These are phyloP conservation scores for Ctena decussata DNA, from an alignment of 2,888 invertebrate species.

Conservation along the genomic window DNA sequence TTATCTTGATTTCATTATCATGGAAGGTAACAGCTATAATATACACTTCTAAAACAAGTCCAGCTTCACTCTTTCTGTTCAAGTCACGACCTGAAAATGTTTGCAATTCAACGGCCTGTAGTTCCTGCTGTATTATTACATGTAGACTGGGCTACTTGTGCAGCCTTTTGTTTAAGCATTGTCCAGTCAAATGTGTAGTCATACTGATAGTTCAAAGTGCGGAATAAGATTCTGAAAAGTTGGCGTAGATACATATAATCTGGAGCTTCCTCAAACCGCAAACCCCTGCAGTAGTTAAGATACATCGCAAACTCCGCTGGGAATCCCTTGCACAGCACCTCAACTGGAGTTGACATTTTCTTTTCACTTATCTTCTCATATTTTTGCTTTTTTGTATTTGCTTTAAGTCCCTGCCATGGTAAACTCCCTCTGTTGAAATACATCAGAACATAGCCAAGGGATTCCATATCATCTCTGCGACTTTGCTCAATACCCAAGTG, in stretches of 20 bases:
- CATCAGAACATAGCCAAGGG: conserved; percentile 99
- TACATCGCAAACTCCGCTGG: conserved; percentile 99
- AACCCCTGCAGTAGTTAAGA: conserved; percentile 99
- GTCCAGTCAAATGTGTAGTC: conserved; percentile 99
- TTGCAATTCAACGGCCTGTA: conserved; percentile 64
- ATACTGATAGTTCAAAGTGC: conserved; percentile 99
- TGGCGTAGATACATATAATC: conserved; percentile 99
- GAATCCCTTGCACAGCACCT: conserved; percentile 99
- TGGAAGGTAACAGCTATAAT: no score
- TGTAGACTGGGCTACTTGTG: conserved; percentile 84
- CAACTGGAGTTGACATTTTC: conserved; percentile 99
- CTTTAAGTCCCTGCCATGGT: conserved; percentile 99
- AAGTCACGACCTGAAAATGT: no score
- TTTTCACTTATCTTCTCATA: conserved; percentile 99
- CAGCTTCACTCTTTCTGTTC: no score
- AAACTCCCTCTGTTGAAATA: conserved; percentile 97
- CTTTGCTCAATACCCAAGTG: conserved; percentile 99
- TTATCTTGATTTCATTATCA: no score
- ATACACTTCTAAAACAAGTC: no score
- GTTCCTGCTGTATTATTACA: conserved; percentile 73
- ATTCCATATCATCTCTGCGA: conserved; percentile 99
- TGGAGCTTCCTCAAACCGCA: conserved; percentile 99
- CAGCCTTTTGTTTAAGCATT: conserved; percentile 98
- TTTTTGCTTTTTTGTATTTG: conserved; percentile 99
- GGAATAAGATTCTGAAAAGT: conserved; percentile 99